phyloP scores from a whole-genome alignment of 2,888 invertebrate genomes.

The Pammene aurita region DNA sequence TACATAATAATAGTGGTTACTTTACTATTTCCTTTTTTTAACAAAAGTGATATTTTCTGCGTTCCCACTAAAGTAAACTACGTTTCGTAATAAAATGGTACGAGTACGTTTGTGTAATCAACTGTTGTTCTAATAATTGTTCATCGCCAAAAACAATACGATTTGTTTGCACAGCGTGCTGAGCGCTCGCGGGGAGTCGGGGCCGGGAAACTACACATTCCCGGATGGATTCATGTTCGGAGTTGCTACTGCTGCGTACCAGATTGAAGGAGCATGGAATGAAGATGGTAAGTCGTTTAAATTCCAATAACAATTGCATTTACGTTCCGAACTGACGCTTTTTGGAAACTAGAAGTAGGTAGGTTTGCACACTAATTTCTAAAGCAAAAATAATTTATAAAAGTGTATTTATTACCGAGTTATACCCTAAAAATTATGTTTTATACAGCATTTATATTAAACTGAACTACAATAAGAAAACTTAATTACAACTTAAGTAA shows the following conservation, averaged over 20 bases:
- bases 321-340: neutral
- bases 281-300: conserved; percentile 63
- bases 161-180: conserved; percentile 57
- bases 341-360: neutral
- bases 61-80: neutral
- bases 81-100: neutral
- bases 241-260: conserved; percentile 84
- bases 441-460: too few species aligned
- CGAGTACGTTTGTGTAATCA: neutral
- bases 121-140: conserved; percentile 20
- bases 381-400: too few species aligned
- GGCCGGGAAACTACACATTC: conserved; percentile 73
- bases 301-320: neutral
- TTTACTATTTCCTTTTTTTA: too few species aligned
- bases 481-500: too few species aligned
- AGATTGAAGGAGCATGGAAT: conserved; percentile 85
- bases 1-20: too few species aligned
- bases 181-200: conserved; percentile 57
- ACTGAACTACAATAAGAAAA: too few species aligned
- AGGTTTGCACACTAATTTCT: neutral
- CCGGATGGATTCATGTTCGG: conserved; percentile 84
- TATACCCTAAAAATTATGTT: too few species aligned
- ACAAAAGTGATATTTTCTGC: neutral
- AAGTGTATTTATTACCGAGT: too few species aligned
- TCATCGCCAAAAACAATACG: conserved; percentile 24